Percentiles rank a stretch among this genome's conserved stretches.
Conservation (phyloP, 30 jellyfish, hydroid and myxozoan genomes). For the Pelagia noctiluca region DNA sequence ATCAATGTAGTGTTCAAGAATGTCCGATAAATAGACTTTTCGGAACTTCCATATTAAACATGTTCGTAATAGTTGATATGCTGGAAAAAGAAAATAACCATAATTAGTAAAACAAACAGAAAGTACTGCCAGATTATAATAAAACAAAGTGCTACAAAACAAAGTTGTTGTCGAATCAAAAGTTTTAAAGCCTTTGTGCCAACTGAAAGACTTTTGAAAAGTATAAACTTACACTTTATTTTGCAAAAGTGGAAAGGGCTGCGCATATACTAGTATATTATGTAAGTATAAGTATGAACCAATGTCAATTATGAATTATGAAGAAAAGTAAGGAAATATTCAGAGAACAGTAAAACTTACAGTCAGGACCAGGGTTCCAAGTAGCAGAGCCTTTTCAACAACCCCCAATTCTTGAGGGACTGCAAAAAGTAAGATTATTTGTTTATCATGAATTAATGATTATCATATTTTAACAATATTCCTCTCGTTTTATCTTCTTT, state of each 20-base stretch:
- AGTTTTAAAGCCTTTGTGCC: not conserved
- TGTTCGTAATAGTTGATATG: slow-evolving; percentile 65
- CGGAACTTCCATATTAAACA: slow-evolving; percentile 16
- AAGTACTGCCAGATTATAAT: too few species aligned
- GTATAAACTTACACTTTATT: not conserved
- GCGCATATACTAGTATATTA: too few species aligned
- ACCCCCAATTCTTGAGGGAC: slow-evolving; percentile 77
- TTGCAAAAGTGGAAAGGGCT: too few species aligned
- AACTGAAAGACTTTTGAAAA: not conserved
- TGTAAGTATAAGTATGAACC: too few species aligned
- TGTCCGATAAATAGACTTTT: too few species aligned
- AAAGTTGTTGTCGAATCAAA: not conserved
- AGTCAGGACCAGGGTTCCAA: slow-evolving; percentile 57
- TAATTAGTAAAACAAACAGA: too few species aligned
- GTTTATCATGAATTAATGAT: not conserved
- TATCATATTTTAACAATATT: not conserved
- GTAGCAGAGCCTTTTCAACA: slow-evolving; percentile 65
- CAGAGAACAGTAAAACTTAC: slow-evolving; percentile 36
- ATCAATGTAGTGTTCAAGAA: too few species aligned
- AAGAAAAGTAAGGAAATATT: not conserved
- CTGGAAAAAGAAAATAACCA: slow-evolving; percentile 4
- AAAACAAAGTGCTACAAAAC: too few species aligned
- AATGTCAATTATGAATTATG: too few species aligned
- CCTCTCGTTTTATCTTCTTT: not conserved
- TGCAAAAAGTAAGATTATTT: not conserved